These are phyloP conservation scores for Sebastes fasciatus DNA, from an alignment of 2,113 vertebrate species.

Conservation along the genomic window DNA sequence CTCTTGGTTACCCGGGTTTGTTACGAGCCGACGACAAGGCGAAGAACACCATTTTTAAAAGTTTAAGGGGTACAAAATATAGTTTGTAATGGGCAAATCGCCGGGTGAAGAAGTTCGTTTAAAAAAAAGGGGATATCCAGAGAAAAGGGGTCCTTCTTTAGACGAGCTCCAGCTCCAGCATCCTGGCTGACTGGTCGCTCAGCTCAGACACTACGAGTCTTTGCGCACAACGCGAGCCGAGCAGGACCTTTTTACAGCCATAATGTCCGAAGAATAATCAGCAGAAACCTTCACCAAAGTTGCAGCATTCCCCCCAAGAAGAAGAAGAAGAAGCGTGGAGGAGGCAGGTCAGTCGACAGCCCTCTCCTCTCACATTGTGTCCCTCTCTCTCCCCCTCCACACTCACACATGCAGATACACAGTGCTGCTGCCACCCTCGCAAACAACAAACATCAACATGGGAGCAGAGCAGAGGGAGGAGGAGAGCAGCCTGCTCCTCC, in stretches of 20 bases:
- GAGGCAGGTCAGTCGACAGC: slow-evolving; percentile 46
- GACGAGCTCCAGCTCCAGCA: slow-evolving; percentile 70
- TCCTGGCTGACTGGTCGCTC: slow-evolving; percentile 49
- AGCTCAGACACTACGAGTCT: slow-evolving; percentile 23
- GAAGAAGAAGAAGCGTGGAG: slow-evolving; percentile 12
- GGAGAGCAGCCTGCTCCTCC: slow-evolving; percentile 66
- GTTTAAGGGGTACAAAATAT: slow-evolving; percentile 1
- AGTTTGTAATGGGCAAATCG: slow-evolving; percentile 16
- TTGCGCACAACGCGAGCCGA: slow-evolving; percentile 24
- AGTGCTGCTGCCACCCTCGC: slow-evolving; percentile 61
- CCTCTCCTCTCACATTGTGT: slow-evolving; percentile 39
- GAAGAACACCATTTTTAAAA: slow-evolving; percentile 73
- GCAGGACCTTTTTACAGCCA: slow-evolving; percentile 22
- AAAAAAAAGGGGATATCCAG: slow-evolving; percentile 40
- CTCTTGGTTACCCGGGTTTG: slow-evolving; percentile 78
- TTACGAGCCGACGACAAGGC: slow-evolving; percentile 63
- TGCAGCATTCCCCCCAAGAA: slow-evolving; percentile 25
- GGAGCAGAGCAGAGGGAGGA: slow-evolving; percentile 25
- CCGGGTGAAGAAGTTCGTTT: slow-evolving; percentile 24
- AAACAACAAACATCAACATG: slow-evolving; percentile 73
- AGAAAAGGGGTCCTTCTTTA: slow-evolving; percentile 44
- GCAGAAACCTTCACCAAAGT: slow-evolving; percentile 45
- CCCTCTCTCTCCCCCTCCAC: not conserved
- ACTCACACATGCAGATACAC: not conserved
- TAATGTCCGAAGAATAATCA: slow-evolving; percentile 12